Conservation (phyloP, 2,888 invertebrate species). For the Pterobdella sp. region DNA sequence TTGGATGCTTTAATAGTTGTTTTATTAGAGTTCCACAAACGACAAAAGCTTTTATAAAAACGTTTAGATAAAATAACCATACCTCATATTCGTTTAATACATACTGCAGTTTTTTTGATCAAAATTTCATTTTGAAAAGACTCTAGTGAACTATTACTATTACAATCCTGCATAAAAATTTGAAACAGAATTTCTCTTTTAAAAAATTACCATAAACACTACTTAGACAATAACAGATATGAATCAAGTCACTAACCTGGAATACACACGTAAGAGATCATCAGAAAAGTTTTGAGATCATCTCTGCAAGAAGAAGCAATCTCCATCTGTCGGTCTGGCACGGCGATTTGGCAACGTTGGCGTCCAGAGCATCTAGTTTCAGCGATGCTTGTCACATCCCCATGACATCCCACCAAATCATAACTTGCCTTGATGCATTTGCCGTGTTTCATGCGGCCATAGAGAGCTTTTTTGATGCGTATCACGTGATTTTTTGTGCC, state of each 20-base stretch:
- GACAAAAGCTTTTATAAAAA: too few relatives aligned
- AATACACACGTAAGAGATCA: not conserved
- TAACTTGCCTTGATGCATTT: not conserved
- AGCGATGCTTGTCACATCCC: not conserved
- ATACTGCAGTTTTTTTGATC: too few relatives aligned
- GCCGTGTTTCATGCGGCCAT: not conserved
- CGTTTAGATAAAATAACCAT: too few relatives aligned
- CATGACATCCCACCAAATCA: not conserved
- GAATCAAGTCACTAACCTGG: not conserved
- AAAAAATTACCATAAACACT: too few relatives aligned
- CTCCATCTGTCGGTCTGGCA: not conserved
- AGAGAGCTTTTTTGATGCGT: not conserved
- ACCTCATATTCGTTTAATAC: too few relatives aligned
- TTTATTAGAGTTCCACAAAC: too few relatives aligned
- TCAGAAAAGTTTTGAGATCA: not conserved
- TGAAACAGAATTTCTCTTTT: too few relatives aligned
- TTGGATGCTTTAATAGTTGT: too few relatives aligned
- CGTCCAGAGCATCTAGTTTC: not conserved
- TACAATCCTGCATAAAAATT: too few relatives aligned
- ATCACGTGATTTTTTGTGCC: not conserved
- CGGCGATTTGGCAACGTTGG: not conserved
- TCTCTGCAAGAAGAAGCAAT: not conserved
- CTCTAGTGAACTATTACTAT: too few relatives aligned
- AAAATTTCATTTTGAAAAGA: too few relatives aligned
- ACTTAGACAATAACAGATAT: not conserved